Conservation (phyloP, 2,888 invertebrate genomes). For the Standfussiana lucernea region DNA sequence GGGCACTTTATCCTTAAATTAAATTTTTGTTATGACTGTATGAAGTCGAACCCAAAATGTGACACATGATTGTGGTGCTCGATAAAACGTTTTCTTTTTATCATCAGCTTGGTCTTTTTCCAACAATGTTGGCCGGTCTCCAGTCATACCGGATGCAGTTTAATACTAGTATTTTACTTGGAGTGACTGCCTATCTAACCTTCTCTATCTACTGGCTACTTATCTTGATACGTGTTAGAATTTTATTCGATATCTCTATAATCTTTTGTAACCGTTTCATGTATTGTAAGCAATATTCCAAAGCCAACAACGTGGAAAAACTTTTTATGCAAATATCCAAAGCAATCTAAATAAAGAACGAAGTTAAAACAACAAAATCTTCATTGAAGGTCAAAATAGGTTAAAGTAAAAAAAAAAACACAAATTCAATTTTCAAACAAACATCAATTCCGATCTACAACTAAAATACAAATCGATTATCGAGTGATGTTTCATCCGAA, state of each 20-base stretch:
- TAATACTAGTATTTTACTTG: background rate
- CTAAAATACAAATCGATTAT: constrained; percentile 31
- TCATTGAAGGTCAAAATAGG: constrained; percentile 5
- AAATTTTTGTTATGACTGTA: background rate
- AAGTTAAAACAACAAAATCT: constrained; percentile 15
- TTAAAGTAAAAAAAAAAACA: background rate
- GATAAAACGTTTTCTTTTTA: background rate
- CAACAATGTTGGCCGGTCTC: background rate
- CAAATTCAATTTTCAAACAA: constrained; percentile 43
- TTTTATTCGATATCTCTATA: background rate
- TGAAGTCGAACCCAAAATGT: background rate
- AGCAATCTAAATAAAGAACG: constrained; percentile 10
- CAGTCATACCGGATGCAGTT: background rate
- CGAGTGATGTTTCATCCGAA: constrained; percentile 14
- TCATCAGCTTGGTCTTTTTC: background rate
- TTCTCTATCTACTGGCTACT: background rate
- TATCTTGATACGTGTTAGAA: background rate
- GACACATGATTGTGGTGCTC: background rate
- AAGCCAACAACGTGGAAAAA: background rate
- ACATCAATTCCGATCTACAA: constrained; percentile 12
- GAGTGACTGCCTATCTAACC: background rate
- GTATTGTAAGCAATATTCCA: background rate
- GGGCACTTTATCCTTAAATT: background rate
- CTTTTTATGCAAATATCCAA: background rate
- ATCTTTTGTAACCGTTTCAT: background rate